Base-by-base conservation (phyloP, 2,797 vertebrate genomes). In the Lates japonicus region DNA sequence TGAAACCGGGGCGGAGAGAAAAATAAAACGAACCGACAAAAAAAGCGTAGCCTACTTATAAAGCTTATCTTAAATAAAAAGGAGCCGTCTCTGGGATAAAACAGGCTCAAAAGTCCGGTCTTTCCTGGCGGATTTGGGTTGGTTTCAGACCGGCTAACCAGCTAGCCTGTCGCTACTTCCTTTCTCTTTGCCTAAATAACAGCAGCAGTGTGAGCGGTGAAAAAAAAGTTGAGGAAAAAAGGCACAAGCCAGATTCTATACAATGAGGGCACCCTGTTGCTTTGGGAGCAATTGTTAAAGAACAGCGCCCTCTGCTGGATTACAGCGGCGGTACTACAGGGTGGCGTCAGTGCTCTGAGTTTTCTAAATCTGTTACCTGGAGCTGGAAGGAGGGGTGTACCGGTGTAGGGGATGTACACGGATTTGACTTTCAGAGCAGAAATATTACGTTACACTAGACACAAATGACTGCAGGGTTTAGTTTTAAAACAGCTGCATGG, bases 101-200 rank as follows among this genome's bases (percentile, higher is more conserved):
- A 73, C 0, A 11, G 33, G 1, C 35, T 64, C 59, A 41, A 66
- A 80, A 51, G 51, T 74, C 41, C 63, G 57, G 29, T 55, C 48
- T 66, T 78, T 70, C 55, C 52, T 68, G 44, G 41, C 65, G 65
- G 73, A 48, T 37, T 37, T 58, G 69, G 31, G 55, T n/a, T 46
- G 70, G 46, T 48, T 88, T 73, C 74, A 35, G 60, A 81, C 52
- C 83, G 83, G 93, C 94, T 94, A 94, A 87, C 85, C 68, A 70
- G 91, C 85, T 94, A 94, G 94, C 93, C 85, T 46, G 87, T 70
- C 78, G 90, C 90, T 89, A 95, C 94, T 95, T 95, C 95, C 94
- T 94, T 92, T 92, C 93, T 94, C 89, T 80, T 5, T 61, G 84
- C 37, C 82, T 41, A 64, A 88, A 88, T 84, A 91, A 85, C 85